Evolutionary conservation across 2,888 invertebrate genomes (phyloP).

Genomic region (Lasioglossum morio): DNA sequence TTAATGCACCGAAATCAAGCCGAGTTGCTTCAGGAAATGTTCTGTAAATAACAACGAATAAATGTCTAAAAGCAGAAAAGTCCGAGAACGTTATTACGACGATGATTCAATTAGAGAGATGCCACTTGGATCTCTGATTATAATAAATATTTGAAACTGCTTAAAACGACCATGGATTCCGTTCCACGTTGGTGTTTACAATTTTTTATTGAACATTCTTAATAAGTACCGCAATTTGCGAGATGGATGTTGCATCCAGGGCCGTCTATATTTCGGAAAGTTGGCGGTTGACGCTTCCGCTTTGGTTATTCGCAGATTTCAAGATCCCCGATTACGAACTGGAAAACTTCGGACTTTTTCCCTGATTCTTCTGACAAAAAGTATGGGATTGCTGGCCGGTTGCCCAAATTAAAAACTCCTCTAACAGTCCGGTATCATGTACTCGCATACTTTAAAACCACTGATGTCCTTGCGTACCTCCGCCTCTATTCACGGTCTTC

Average conservation of each 20-base stretch:
- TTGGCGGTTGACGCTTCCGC: neutral
- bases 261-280: neutral
- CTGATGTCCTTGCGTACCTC: neutral
- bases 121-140: neutral
- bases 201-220: neutral
- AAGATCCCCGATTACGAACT: slow-evolving; percentile 1
- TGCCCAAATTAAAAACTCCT: slow-evolving; percentile 6
- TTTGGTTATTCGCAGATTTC: neutral
- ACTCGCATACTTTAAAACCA: neutral
- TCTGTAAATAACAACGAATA: neutral
- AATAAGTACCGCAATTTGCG: neutral
- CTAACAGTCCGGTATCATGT: neutral
- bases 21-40: neutral
- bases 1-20: neutral
- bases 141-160: neutral
- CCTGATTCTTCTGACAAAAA: neutral
- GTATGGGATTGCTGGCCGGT: slow-evolving; percentile 5
- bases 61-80: neutral
- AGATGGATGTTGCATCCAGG: neutral
- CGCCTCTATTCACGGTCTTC: neutral
- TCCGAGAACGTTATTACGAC: neutral
- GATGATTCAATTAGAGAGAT: neutral
- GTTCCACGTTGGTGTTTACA: neutral
- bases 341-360: neutral
- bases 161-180: neutral